A percentile compares a stretch with the other conserved stretches of the same genome.
These are phyloP conservation scores for Mirounga angustirostris DNA, from an alignment of 2,113 vertebrate genomes.

Conservation along the genomic window DNA sequence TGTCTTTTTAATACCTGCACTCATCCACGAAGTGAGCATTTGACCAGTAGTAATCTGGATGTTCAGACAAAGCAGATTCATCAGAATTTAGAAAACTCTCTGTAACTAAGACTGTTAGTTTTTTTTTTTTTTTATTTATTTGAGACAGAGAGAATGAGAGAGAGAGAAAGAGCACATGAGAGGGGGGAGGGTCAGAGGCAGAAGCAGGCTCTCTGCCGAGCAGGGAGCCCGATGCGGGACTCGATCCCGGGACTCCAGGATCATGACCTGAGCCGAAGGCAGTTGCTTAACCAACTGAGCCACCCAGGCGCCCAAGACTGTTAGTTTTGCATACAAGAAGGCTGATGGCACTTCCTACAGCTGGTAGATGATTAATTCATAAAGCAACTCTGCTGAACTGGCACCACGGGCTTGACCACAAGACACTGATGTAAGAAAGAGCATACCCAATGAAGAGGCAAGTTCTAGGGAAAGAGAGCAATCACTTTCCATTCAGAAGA, in stretches of 20 bases:
- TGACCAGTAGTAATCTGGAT: background rate
- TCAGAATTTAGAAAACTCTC: constrained; percentile 41
- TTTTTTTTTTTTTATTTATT: background rate
- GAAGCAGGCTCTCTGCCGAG: too few relatives aligned
- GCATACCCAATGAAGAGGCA: background rate
- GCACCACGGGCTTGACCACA: background rate
- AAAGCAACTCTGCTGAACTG: background rate
- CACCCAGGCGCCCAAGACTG: background rate
- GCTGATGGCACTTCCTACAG: background rate
- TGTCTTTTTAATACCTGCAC: background rate
- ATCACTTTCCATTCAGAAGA: background rate
- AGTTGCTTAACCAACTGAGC: too few relatives aligned
- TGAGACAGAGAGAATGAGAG: too few relatives aligned
- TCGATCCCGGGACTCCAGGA: too few relatives aligned
- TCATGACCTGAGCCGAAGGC: too few relatives aligned
- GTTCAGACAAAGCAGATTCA: background rate
- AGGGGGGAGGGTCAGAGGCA: too few relatives aligned
- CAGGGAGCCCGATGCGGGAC: too few relatives aligned
- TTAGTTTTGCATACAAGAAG: constrained; percentile 28
- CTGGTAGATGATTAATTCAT: constrained; percentile 10
- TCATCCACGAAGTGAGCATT: background rate
- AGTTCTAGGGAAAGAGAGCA: constrained; percentile 49
- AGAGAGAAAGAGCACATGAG: too few relatives aligned
- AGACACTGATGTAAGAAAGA: background rate
- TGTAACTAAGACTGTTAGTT: background rate